Evolutionary conservation across 2,113 vertebrate genomes (phyloP), one percentile per base, ranked within the genome.

Genomic region (Geococcyx californianus): DNA sequence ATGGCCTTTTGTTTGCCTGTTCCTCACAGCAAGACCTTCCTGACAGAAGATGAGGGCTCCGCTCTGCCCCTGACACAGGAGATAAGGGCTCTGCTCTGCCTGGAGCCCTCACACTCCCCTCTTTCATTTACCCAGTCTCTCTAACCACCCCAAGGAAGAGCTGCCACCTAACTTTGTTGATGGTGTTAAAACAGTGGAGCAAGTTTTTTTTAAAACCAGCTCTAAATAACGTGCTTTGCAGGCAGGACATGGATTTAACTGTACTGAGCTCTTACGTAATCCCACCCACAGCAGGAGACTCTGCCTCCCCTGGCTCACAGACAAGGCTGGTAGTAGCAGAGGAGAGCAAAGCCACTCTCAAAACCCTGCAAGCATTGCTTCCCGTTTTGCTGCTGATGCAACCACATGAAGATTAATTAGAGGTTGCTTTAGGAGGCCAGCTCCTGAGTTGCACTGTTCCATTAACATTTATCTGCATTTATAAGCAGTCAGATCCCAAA

Each of bases 1-100:
- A 85, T 96, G 96, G 93, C 80, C 76, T 90, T 97, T 96, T 97
- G 96, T 97, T 90, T 78, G 90, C 59, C 74, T 5, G 36, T 62
- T 70, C 89, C 66, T 95, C 95, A 82, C 76, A 93, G 89, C 92
- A 72, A 74, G 92, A 91, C 73, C 68, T 87, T 95, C 96, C 93
- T 92, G 76, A 81, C 59, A 33, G 49, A 72, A 42, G 88, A 95
- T 58, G 23, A 69, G 80, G 80, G 77, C 73, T 73, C 52, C 26
- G 63, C 33, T 14, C 33, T 86, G 28, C 25, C 81, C 59, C 72
- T 13, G 16, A n/a, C n/a, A 81, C 59, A 33, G 49, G 75, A 42
- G 88, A 95, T 58, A 23, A 69, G 80, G 80, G 77, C 73, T 73
- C 52, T 24, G 63, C 33, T 14, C 33, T 86, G 28, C 25, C 81